phyloP scores from a whole-genome alignment of 2,888 invertebrate species.

The Pyrgus malvae region DNA sequence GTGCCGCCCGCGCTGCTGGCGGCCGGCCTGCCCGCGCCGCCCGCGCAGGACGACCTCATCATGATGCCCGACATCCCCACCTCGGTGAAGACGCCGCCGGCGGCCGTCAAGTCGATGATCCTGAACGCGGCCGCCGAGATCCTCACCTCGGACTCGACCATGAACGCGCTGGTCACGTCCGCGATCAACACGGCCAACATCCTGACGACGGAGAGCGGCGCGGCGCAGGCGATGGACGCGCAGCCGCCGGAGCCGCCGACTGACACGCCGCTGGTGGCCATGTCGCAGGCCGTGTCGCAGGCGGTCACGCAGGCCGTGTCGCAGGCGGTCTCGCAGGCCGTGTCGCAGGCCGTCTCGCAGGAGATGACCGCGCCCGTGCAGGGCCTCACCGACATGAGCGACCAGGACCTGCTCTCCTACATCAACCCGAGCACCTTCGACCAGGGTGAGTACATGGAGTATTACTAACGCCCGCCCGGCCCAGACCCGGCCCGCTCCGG shows the following conservation, averaged over 20 bases:
- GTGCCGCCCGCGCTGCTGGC: constrained; percentile 42
- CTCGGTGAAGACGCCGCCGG: constrained; percentile 79
- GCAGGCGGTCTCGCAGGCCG: constrained; percentile 74
- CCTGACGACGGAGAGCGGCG: constrained; percentile 60
- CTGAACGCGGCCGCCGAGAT: constrained; percentile 88
- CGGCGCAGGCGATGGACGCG: constrained; percentile 50
- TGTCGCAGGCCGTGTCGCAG: constrained; percentile 78
- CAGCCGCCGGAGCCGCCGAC: constrained; percentile 58
- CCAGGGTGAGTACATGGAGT: constrained; percentile 84
- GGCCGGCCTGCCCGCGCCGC: constrained; percentile 11
- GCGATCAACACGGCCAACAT: constrained; percentile 77
- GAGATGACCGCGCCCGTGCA: constrained; percentile 84
- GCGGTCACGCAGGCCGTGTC: constrained; percentile 74
- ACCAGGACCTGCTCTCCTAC: constrained; percentile 93
- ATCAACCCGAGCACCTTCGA: constrained; percentile 95
- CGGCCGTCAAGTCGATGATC: constrained; percentile 88
- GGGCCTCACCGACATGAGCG: constrained; percentile 91
- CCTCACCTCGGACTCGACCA: constrained; percentile 83
- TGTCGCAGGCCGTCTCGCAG: constrained; percentile 73
- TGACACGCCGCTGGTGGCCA: constrained; percentile 65
- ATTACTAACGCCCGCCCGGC: constrained; percentile 37
- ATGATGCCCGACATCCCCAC: constrained; percentile 66
- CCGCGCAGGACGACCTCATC: constrained; percentile 61
- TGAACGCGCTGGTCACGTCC: constrained; percentile 80
- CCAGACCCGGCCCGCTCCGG: constrained; percentile 15